A percentile compares a stretch with the other conserved stretches of the same genome.
These are phyloP conservation scores for Cryptoblepharus egeriae DNA, from an alignment of 2,797 vertebrate species.

Conservation along the genomic window DNA sequence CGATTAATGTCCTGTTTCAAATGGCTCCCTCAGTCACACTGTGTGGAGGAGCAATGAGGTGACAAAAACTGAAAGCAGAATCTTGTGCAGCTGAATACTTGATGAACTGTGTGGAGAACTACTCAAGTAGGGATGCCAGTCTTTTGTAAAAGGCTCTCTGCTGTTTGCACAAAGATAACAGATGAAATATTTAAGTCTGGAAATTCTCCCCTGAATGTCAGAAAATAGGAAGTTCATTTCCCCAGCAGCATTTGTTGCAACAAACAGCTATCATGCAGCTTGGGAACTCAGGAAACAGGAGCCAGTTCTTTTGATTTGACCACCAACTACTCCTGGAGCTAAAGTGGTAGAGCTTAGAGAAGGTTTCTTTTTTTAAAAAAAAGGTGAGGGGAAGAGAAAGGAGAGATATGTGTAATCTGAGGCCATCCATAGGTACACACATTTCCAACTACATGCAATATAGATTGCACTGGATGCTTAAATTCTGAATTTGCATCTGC, in stretches of 20 bases:
- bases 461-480: not conserved
- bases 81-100: not conserved
- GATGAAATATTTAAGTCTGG: not conserved
- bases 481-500: not conserved
- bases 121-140: not conserved
- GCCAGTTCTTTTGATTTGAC: not conserved
- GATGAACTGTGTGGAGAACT: not conserved
- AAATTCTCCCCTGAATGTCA: not conserved
- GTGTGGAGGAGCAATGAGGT: not conserved
- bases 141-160: not conserved
- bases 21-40: not conserved
- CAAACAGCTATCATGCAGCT: not conserved
- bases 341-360: not conserved
- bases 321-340: not conserved
- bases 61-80: not conserved
- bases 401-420: not conserved
- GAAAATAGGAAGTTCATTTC: not conserved
- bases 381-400: not conserved
- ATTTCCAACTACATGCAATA: not conserved
- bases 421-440: not conserved
- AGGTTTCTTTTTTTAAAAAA: not conserved
- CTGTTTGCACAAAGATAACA: not conserved
- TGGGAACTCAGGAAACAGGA: not conserved
- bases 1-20: not conserved
- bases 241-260: not conserved